Base-by-base conservation (phyloP, 1,140 invertebrate genomes). In the Antheraea mylitta region DNA sequence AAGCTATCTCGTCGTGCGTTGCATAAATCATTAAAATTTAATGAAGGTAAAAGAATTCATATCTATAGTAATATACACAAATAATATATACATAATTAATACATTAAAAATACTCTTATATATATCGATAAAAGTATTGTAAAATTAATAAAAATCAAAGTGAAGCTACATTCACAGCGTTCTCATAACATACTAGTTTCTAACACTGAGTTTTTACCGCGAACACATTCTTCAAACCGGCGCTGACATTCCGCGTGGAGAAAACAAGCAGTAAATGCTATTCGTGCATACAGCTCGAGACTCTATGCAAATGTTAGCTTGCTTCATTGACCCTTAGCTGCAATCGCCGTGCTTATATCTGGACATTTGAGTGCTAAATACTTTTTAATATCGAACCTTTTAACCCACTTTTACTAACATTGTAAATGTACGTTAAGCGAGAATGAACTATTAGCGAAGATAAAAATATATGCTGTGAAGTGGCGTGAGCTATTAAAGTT, bases 161-260 rank as follows among this genome's bases (percentile, higher is more conserved):
- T 75, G 75, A 79, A 87, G 85, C 79, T 77, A 69, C 67, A 9
- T 71, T 18, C 70, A 16, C 4, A 18, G 6, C 64, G 22, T 67
- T 37, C 18, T 1, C 69, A 37, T 37, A 66, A 69, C 69, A 73
- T 68, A 30, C 22, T 1, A 30, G 22, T 30, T 65, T 72, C 73
- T 70, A 76, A 72, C 75, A 68, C 70, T 70, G 59, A 70, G 79
- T 88, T 88, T 88, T 86, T 88, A 86, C 84, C 59, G 19, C 45
- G 65, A 66, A 72, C 48, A 68, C 83, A 88, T 86, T 88, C 84
- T 86, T 86, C 79, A 81, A 69, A 74, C 71, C 75, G 74, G 76
- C 74, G 22, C 61, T 63, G 77, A 77, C 82, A 85, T 85, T 83
- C 81, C 81, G 58, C 66, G 67, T 68, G 64, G 67, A 73, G 77